Conservation (phyloP, 2,888 invertebrate genomes). For the Acleris sparsana region DNA sequence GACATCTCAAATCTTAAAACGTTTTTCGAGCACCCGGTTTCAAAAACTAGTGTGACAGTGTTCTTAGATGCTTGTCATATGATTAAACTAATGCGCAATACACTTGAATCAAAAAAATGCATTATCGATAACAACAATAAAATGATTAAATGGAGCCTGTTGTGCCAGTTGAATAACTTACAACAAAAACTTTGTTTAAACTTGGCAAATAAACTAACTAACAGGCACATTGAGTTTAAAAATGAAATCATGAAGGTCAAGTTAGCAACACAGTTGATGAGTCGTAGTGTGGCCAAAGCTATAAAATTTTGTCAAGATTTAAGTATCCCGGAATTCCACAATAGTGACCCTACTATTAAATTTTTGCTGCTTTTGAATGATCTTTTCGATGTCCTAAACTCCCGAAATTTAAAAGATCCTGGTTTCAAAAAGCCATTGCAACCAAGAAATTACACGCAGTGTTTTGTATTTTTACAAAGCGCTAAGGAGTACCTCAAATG, state of each 20-base stretch:
- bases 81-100: slow-evolving; percentile 5
- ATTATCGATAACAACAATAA: background rate
- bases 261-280: slow-evolving; percentile 7
- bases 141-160: background rate
- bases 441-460: background rate
- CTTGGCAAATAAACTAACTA: slow-evolving; percentile 10
- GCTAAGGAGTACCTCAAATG: background rate
- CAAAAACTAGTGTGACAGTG: background rate
- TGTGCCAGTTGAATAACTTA: background rate
- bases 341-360: slow-evolving; percentile 26
- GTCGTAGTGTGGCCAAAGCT: slow-evolving; percentile 12
- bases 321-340: slow-evolving; percentile 23
- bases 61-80: slow-evolving; percentile 16
- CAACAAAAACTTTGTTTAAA: slow-evolving; percentile 7
- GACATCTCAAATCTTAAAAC: slow-evolving; percentile 6
- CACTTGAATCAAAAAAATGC: background rate
- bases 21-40: background rate
- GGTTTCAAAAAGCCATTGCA: slow-evolving; percentile 17
- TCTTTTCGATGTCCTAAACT: slow-evolving; percentile 40
- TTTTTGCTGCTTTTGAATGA: slow-evolving; percentile 37
- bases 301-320: slow-evolving; percentile 24
- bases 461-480: background rate
- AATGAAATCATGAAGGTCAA: background rate
- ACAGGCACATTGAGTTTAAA: slow-evolving; percentile 5
- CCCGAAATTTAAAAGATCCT: slow-evolving; percentile 25